A percentile compares a stretch with the other conserved stretches of the same genome.
Evolutionary conservation across 2,888 invertebrate genomes (phyloP).

Genomic region (Thyatira batis): DNA sequence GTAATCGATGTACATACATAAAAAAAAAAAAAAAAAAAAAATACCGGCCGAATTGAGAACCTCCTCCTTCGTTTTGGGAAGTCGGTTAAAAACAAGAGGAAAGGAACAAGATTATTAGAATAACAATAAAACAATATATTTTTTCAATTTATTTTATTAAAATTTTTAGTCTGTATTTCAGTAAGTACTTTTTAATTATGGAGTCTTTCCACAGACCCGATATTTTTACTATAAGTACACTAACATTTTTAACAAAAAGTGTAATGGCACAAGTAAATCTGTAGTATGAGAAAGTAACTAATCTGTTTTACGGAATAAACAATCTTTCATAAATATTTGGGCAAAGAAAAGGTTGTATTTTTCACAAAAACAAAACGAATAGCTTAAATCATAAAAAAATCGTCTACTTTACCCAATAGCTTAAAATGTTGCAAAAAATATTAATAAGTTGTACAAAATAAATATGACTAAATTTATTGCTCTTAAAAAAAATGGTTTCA

Average conservation of each 20-base stretch:
- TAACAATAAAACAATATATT: constrained; percentile 25
- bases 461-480: constrained; percentile 2
- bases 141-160: constrained; percentile 67
- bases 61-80: too few species aligned
- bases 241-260: constrained; percentile 43
- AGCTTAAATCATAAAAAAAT: background rate
- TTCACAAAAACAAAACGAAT: background rate
- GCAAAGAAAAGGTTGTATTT: background rate
- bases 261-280: constrained; percentile 16
- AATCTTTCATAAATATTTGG: background rate
- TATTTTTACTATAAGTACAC: constrained; percentile 50
- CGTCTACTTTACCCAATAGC: background rate
- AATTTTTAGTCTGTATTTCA: constrained; percentile 65
- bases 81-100: too few species aligned
- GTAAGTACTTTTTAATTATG: constrained; percentile 56
- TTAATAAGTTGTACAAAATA: background rate
- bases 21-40: too few species aligned
- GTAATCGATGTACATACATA: too few species aligned
- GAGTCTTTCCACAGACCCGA: constrained; percentile 60
- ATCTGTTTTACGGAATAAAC: constrained; percentile 7
- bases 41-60: too few species aligned
- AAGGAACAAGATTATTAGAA: background rate
- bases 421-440: background rate
- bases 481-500: constrained; percentile 29
- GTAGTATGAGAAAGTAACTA: background rate